phyloP scores from a whole-genome alignment of 2,113 vertebrate genomes.

The Uria aalge region DNA sequence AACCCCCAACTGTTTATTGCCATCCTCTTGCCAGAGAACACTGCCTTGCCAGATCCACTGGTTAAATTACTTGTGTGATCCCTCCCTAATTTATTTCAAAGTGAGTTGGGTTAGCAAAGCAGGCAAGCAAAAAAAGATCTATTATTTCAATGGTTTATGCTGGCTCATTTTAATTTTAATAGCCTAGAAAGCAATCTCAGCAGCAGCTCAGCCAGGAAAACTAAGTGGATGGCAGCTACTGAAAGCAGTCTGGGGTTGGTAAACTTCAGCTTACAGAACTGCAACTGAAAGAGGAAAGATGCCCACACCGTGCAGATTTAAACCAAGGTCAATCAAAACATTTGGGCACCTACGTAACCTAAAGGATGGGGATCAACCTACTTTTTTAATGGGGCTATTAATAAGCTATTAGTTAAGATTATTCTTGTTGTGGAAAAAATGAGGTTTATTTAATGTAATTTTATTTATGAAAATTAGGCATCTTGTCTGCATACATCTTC shows the following conservation, averaged over 20 bases:
- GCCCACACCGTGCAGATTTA: neutral
- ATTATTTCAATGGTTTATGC: slow-evolving; percentile 38
- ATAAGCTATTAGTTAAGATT: neutral
- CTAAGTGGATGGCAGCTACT: neutral
- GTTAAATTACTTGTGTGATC: slow-evolving; percentile 48
- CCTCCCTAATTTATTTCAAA: slow-evolving; percentile 47
- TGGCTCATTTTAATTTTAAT: slow-evolving; percentile 55
- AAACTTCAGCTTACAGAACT: neutral
- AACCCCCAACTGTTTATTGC: slow-evolving; percentile 51
- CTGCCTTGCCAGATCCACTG: slow-evolving; percentile 35
- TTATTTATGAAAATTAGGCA: neutral
- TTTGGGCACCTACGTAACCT: neutral
- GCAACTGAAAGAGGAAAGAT: neutral
- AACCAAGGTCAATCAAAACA: neutral
- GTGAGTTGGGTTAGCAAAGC: slow-evolving; percentile 18
- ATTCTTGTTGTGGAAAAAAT: neutral
- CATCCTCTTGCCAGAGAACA: slow-evolving; percentile 43
- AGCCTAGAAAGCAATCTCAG: slow-evolving; percentile 39
- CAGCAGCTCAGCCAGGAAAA: slow-evolving; percentile 10
- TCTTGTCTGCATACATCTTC: neutral
- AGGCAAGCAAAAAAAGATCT: slow-evolving; percentile 28
- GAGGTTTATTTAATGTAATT: neutral
- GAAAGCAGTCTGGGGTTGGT: neutral
- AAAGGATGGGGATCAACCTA: neutral
- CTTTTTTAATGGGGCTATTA: neutral